These are phyloP conservation scores for Pseudopodoces humilis DNA, from an alignment of 2,113 vertebrate species.

Conservation along the genomic window DNA sequence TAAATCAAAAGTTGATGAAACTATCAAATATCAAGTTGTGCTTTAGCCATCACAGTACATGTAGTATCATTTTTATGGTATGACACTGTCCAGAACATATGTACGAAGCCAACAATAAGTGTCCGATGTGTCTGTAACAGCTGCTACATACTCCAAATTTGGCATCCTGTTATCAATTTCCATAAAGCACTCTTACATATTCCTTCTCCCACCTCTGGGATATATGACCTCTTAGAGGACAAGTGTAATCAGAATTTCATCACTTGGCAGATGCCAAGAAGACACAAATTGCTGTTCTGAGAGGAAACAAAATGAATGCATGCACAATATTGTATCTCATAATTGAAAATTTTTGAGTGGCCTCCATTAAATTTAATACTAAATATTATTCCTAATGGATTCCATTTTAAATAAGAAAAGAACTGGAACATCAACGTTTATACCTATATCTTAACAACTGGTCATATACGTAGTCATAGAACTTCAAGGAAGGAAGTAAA, in stretches of 20 bases:
- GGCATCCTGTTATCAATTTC: background rate
- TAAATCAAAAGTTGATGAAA: background rate
- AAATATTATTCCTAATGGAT: background rate
- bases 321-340: background rate
- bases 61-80: background rate
- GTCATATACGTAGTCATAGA: background rate
- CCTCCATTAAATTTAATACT: background rate
- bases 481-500: background rate
- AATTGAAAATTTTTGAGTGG: background rate
- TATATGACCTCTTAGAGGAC: background rate
- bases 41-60: background rate
- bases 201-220: background rate
- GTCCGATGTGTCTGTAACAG: background rate
- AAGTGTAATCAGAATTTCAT: background rate
- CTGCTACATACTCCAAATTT: background rate
- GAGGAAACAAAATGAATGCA: background rate
- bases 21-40: background rate
- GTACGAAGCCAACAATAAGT: background rate
- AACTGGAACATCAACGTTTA: background rate
- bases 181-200: background rate
- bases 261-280: background rate
- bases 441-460: background rate
- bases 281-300: background rate
- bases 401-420: background rate
- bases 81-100: background rate